These are phyloP conservation scores for Frankliniella fusca DNA, from an alignment of 2,888 invertebrate species.

Conservation along the genomic window DNA sequence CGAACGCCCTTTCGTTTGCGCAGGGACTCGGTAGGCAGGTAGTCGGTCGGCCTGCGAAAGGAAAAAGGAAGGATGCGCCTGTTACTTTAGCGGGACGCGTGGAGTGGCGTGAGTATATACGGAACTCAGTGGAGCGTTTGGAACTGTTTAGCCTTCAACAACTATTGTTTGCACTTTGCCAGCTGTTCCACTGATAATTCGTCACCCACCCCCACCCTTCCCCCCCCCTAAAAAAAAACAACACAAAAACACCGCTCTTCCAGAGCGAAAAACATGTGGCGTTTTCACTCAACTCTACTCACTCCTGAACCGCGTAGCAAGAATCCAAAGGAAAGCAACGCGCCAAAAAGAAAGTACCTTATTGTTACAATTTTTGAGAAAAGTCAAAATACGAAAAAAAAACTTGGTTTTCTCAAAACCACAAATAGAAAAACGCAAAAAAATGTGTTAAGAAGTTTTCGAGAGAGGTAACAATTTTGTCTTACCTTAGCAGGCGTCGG, in stretches of 20 bases:
- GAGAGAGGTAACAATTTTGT: not conserved
- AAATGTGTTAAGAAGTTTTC: not conserved
- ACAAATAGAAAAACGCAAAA: not conserved
- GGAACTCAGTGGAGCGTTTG: too few relatives aligned
- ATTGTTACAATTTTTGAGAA: too few relatives aligned
- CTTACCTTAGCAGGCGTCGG: slow-evolving; percentile 56
- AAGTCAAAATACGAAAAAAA: not conserved
- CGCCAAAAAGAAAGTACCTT: not conserved
- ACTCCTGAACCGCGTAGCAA: not conserved
- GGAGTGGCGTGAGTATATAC: too few relatives aligned
- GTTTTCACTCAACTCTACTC: not conserved
- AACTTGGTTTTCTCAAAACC: not conserved
- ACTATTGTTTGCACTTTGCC: too few relatives aligned
- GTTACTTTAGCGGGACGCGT: too few relatives aligned
- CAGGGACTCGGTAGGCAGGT: slow-evolving; percentile 64
- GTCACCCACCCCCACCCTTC: too few relatives aligned
- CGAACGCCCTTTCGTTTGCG: slow-evolving; percentile 50
- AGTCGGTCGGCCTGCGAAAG: slow-evolving; percentile 52
- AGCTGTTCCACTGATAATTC: too few relatives aligned
- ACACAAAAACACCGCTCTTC: too few relatives aligned
- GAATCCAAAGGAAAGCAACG: not conserved
- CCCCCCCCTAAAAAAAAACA: too few relatives aligned
- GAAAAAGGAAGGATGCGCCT: too few relatives aligned
- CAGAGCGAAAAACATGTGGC: too few relatives aligned
- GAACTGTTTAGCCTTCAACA: too few relatives aligned